Conservation (phyloP, 2,797 vertebrate genomes). For the Tadarida brasiliensis region DNA sequence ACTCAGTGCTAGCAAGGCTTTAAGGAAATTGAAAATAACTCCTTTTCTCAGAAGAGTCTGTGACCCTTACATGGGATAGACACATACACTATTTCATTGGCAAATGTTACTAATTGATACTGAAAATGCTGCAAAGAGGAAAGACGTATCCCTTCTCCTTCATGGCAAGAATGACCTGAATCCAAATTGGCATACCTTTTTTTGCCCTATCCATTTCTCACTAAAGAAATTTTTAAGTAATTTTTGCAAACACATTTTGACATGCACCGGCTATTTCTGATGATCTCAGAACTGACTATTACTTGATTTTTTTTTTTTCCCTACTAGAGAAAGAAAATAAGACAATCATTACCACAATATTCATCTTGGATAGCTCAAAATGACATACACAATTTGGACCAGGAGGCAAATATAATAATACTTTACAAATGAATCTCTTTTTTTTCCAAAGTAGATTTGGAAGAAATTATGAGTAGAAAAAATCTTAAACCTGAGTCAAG, state of each 20-base stretch:
- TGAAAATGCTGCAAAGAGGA: conserved; percentile 29
- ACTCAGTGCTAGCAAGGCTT: not conserved
- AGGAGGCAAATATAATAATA: conserved; percentile 81
- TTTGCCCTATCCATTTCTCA: conserved; percentile 21
- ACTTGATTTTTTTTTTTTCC: conserved; percentile 47
- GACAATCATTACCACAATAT: conserved; percentile 76
- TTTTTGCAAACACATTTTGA: conserved; percentile 59
- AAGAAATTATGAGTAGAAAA: conserved; percentile 78
- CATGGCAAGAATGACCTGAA: conserved; percentile 35
- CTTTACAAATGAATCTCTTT: conserved; percentile 81
- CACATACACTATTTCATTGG: not conserved
- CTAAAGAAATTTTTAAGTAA: conserved; percentile 8
- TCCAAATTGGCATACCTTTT: conserved; percentile 1
- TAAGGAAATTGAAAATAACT: not conserved
- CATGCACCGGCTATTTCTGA: conserved; percentile 9
- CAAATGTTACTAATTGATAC: not conserved
- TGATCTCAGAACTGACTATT: conserved; percentile 49
- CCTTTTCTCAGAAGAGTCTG: not conserved
- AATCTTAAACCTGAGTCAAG: conserved; percentile 71
- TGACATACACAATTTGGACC: conserved; percentile 77
- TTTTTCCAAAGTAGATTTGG: conserved; percentile 81
- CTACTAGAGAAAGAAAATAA: conserved; percentile 65
- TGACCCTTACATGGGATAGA: not conserved
- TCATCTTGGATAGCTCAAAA: conserved; percentile 78
- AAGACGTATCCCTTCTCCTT: conserved; percentile 28